Percentiles rank a stretch among this genome's conserved stretches.
Conservation (phyloP, 2,888 invertebrate species). For the Acleris emargana region DNA sequence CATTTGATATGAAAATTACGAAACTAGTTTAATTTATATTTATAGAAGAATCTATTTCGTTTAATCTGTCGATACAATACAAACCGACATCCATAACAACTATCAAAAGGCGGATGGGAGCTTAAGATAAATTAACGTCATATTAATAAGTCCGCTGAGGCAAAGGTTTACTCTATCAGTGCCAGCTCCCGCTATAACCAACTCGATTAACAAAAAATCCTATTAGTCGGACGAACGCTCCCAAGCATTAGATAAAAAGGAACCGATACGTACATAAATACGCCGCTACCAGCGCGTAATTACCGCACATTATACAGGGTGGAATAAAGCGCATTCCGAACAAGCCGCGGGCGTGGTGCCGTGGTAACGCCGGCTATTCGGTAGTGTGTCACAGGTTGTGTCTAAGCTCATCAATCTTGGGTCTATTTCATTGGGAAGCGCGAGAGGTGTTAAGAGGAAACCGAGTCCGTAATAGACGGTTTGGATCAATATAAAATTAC, state of each 20-base stretch:
- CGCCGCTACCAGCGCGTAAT: conserved; percentile 67
- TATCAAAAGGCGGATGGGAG: conserved; percentile 50
- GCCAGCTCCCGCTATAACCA: conserved; percentile 45
- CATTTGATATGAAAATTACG: conserved; percentile 19
- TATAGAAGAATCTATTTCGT: conserved; percentile 27
- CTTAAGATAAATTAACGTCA: conserved; percentile 69
- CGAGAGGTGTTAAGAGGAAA: conserved; percentile 23
- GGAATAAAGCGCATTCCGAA: conserved; percentile 75
- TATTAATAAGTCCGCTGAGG: conserved; percentile 63
- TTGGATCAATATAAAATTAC: too few relatives aligned
- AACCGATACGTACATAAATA: conserved; percentile 60
- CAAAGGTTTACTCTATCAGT: conserved; percentile 10
- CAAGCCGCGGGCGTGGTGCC: conserved; percentile 36
- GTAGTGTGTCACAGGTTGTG: conserved; percentile 83
- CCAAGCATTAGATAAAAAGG: conserved; percentile 69
- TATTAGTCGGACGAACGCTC: conserved; percentile 69
- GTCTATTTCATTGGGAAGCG: conserved; percentile 72
- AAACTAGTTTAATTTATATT: conserved; percentile 23
- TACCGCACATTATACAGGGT: conserved; percentile 75
- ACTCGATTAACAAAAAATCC: conserved; percentile 66
- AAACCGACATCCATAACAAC: conserved; percentile 29
- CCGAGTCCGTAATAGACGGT: too few relatives aligned
- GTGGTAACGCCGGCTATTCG: conserved; percentile 60
- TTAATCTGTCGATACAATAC: conserved; percentile 27
- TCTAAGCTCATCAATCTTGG: conserved; percentile 80